A percentile compares a stretch with the other conserved stretches of the same genome.
Evolutionary conservation across 2,797 vertebrate genomes (phyloP).

Genomic region (Tokudaia muenninki): DNA sequence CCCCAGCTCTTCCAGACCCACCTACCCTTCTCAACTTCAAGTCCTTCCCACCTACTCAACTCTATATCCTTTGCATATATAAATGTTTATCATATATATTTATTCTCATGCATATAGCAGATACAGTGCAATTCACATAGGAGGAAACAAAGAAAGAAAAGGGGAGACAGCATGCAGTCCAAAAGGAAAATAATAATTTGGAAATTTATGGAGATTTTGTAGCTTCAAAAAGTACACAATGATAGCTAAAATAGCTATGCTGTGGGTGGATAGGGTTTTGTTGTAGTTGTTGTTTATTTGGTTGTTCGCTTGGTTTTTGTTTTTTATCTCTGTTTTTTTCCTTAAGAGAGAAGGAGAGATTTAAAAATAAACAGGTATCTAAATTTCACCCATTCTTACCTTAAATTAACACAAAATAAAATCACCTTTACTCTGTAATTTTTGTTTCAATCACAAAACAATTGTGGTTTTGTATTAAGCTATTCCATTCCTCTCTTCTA

Average conservation of each 20-base stretch:
- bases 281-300: neutral
- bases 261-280: neutral
- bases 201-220: neutral
- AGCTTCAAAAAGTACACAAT: neutral
- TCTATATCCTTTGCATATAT: neutral
- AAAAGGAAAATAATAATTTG: neutral
- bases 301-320: neutral
- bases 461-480: neutral
- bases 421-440: neutral
- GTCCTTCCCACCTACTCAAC: neutral
- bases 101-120: neutral
- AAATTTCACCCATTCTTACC: neutral
- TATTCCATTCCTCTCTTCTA: neutral
- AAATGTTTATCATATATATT: no score
- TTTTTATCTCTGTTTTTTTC: neutral
- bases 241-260: neutral
- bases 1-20: neutral
- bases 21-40: neutral
- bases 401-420: neutral
- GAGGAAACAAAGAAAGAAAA: neutral
- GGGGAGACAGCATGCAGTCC: neutral
- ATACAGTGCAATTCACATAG: neutral
- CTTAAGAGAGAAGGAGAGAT: neutral
- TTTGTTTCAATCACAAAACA: constrained; percentile 12
- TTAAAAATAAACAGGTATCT: neutral